These are phyloP conservation scores for Pyrgilauda ruficollis DNA, from an alignment of 2,113 vertebrate genomes.

Conservation along the genomic window DNA sequence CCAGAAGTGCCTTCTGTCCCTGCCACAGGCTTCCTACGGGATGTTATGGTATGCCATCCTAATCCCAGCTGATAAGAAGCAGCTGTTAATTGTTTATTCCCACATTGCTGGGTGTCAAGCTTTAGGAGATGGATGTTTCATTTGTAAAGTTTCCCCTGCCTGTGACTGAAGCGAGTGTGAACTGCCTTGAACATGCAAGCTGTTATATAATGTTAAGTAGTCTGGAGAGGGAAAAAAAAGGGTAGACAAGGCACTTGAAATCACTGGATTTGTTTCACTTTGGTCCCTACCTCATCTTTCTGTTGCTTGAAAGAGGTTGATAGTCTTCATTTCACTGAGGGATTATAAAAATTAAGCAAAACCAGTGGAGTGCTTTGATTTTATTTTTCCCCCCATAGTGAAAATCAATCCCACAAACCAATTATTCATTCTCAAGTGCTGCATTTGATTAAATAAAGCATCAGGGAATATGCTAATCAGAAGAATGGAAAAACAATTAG, in stretches of 20 bases:
- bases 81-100: slow-evolving; percentile 40
- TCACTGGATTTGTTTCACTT: not conserved
- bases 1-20: not conserved
- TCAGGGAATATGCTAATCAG: not conserved
- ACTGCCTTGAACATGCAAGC: not conserved
- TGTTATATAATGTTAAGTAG: not conserved
- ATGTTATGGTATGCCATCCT: not conserved
- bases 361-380: not conserved
- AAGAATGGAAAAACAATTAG: not conserved
- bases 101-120: not conserved
- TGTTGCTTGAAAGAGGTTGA: not conserved
- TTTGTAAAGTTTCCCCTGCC: not conserved
- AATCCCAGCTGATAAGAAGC: not conserved
- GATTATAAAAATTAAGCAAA: not conserved
- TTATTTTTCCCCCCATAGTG: not conserved
- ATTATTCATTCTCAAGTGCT: not conserved
- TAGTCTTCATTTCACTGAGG: not conserved
- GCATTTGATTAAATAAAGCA: not conserved
- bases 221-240: not conserved
- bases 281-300: not conserved
- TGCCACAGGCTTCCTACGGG: not conserved
- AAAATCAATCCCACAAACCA: not conserved
- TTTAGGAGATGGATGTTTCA: not conserved
- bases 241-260: not conserved
- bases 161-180: not conserved